Evolutionary conservation across 2,113 vertebrate genomes (phyloP), one percentile per base, ranked within the genome.

Genomic region (Bucco capensis): DNA sequence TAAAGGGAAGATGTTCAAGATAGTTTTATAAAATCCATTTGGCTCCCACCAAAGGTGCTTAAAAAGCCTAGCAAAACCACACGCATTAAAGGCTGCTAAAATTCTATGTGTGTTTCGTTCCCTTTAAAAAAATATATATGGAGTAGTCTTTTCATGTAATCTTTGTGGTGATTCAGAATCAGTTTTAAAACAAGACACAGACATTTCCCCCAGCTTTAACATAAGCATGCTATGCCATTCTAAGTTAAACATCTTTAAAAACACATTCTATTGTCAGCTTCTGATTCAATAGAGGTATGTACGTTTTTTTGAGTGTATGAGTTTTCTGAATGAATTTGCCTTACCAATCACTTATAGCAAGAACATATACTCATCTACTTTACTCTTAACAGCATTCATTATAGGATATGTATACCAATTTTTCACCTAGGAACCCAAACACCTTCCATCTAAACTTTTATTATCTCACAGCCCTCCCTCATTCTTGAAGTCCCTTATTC

Each of bases 1-100:
- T 64, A 50, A 93, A 89, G 37, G 71, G 47, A 86, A 82, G 70
- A 93, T 91, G 22, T 44, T 84, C 66, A 71, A 84, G 65, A 90
- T 31, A 88, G 84, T 75, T 89, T 79, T 64, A 84, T 71, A 81
- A 83, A 92, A 74, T 10, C 47, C 44, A 72, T 50, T 71, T 90
- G 92, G 44, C 76, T 94, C 47, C 65, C 21, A 69, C 42, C 31
- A 78, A 27, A 86, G 65, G 27, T 88, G 44, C 73, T 86, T 77
- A 57, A 23, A 74, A 65, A 88, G 61, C 24, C 62, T 51, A 40
- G 25, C 23, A 57, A 91, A 91, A 80, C 37, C 60, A 21, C 28
- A 67, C 28, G 35, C 6, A 1, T 53, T 53, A 70, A 73, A 79
- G 21, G 50, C n/a, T 57, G 56, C 51, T 89, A 49, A 66, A 72